Base-by-base conservation (phyloP, 1,140 invertebrate genomes). In the Solen grandis region DNA sequence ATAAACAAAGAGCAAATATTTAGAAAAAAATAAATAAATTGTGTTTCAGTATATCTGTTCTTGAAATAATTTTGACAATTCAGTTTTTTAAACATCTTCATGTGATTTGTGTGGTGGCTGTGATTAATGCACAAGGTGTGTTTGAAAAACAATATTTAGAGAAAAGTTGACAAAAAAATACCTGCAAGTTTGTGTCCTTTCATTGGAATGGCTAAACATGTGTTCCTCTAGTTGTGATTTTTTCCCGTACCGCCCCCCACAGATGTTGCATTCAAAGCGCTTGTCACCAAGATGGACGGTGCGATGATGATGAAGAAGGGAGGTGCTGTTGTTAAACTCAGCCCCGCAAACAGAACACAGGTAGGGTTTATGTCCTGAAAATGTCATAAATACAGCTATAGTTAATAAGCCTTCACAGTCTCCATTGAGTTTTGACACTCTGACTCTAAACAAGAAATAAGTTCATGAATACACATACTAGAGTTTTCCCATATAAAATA, bases 221-320 rank as follows among this genome's bases (percentile, higher is more conserved):
- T 77, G 75, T 38, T 77, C 75, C 22, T 77, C 75, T 27, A 77
- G 75, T 29, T 77, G 75, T 0, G 75, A 77, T 50, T 77, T 77
- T 36, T 77, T 77, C 1, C 75, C 75, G 29, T 77, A 77, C 13
- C 62, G 46, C 5, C 75, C 75, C 19, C 75, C 75, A 59, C 75
- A 77, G 3, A 77, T 54, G 4, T 38, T 77, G 46, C 75, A 77
- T 52, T 77, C 75, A 41, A 68, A 77, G 5, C 75, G 31, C 62
- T 77, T 77, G 62, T 77, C 75, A 31, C 75, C 75, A 13, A 77
- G 35, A 46, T 77, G 75, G 29, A 68, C 62, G 14, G 75, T 77
- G 46, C 75, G 62, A 25, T 77, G 60, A 59, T 77, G 75, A 36
- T 77, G 75, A 25, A 77, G 29, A 22, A 77, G 33, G 3, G 75